These are phyloP conservation scores for Larimichthys crocea DNA, from an alignment of 2,113 vertebrate species.

Conservation along the genomic window DNA sequence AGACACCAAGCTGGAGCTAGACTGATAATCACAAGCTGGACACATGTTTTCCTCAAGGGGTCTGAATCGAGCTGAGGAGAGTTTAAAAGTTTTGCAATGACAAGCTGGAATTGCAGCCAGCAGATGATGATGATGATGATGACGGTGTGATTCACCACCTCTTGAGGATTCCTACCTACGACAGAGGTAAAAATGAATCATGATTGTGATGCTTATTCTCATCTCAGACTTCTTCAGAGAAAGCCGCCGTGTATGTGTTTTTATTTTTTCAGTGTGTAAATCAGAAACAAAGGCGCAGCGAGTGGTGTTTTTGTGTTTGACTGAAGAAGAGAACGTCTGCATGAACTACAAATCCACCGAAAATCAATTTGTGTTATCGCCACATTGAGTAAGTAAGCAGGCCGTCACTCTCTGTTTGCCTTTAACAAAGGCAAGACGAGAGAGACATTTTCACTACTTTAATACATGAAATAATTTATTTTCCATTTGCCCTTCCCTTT, in stretches of 20 bases:
- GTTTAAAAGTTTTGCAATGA: neutral
- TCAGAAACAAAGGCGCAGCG: conserved; percentile 12
- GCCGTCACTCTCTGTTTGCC: neutral
- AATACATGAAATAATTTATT: conserved; percentile 39
- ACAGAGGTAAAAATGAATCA: neutral
- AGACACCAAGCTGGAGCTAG: neutral
- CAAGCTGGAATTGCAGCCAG: neutral
- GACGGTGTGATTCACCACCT: neutral
- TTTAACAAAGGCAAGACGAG: conserved; percentile 1
- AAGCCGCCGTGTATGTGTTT: neutral
- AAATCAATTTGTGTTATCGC: conserved; percentile 2
- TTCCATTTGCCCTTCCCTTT: conserved; percentile 37
- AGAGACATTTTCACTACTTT: conserved; percentile 15
- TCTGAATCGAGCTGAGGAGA: neutral
- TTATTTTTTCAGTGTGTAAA: conserved; percentile 2
- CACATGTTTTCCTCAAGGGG: neutral
- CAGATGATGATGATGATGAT: neutral
- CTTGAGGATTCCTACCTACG: neutral
- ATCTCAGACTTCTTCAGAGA: neutral
- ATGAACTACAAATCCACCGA: neutral
- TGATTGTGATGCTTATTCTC: neutral
- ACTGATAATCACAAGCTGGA: neutral
- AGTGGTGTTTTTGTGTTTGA: neutral
- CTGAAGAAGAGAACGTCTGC: neutral
- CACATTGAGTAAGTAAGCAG: neutral